phyloP scores from a whole-genome alignment of 2,888 invertebrate species.

The Stenotaenia linearis region DNA sequence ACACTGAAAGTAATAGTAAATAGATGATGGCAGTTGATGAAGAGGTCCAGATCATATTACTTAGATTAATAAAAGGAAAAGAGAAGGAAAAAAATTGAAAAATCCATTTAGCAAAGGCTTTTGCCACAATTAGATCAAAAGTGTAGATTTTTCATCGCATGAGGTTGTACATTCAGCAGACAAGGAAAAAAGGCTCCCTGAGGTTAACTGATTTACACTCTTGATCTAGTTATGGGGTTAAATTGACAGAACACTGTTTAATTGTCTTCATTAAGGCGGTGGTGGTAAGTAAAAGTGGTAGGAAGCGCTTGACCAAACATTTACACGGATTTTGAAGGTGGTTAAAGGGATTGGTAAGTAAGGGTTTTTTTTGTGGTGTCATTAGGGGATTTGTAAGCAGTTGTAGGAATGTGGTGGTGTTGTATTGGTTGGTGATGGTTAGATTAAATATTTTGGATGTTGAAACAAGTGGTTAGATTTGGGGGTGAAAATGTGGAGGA shows the following conservation, averaged over 20 bases:
- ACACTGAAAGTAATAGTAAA: neutral
- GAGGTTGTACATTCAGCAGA: neutral
- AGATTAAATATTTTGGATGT: neutral
- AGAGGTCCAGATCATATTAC: slow-evolving; percentile 7
- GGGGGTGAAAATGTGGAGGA: no score
- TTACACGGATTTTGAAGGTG: neutral
- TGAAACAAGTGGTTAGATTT: no score
- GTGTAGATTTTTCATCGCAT: slow-evolving; percentile 6
- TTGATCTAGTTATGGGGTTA: slow-evolving; percentile 6
- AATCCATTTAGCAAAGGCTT: slow-evolving; percentile 5
- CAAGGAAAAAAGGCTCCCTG: neutral
- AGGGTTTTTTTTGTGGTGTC: no score
- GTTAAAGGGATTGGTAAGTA: neutral
- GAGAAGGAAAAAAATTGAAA: neutral
- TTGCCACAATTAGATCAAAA: slow-evolving; percentile 14
- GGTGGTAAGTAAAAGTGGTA: neutral
- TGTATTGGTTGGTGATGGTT: neutral
- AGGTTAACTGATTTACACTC: slow-evolving; percentile 7
- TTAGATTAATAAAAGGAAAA: neutral
- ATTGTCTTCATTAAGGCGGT: slow-evolving; percentile 3
- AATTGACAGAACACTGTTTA: slow-evolving; percentile 15
- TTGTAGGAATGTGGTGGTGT: neutral
- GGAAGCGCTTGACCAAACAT: neutral
- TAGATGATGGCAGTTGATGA: slow-evolving; percentile 12
- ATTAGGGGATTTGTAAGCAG: neutral